Evolutionary conservation across 2,888 invertebrate genomes (phyloP).

Genomic region (Barypeithes pellucidus): DNA sequence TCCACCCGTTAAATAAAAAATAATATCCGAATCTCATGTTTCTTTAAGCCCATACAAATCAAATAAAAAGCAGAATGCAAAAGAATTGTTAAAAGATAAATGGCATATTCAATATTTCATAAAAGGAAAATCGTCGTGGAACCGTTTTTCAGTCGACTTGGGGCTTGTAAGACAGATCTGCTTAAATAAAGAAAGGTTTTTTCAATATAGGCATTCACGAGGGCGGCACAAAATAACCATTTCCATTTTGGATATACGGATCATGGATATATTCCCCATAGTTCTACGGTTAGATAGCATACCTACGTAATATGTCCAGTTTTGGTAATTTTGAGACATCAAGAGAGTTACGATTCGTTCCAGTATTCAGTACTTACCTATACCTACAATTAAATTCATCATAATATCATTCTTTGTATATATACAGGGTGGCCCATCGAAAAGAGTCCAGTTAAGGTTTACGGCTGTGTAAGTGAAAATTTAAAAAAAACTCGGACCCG

Average conservation of each 20-base stretch:
- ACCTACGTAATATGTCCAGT: too few relatives aligned
- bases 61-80: slow-evolving; percentile 9
- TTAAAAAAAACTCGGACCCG: too few relatives aligned
- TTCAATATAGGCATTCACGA: neutral
- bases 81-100: slow-evolving; percentile 23
- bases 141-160: slow-evolving; percentile 15
- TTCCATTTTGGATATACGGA: neutral
- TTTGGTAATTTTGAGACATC: too few relatives aligned
- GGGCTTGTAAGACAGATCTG: slow-evolving; percentile 9
- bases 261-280: too few relatives aligned
- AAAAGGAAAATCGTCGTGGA: slow-evolving; percentile 14
- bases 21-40: slow-evolving; percentile 21
- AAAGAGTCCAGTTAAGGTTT: too few relatives aligned
- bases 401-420: too few relatives aligned
- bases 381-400: too few relatives aligned
- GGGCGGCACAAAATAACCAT: neutral
- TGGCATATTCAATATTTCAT: slow-evolving; percentile 22
- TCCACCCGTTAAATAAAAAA: neutral
- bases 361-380: too few relatives aligned
- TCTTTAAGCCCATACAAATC: slow-evolving; percentile 20
- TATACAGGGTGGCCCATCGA: too few relatives aligned
- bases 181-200: slow-evolving; percentile 10
- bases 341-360: too few relatives aligned
- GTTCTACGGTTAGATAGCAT: too few relatives aligned
- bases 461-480: too few relatives aligned